Evolutionary conservation across 2,797 vertebrate genomes (phyloP).

Genomic region (Gymnothorax javanicus): DNA sequence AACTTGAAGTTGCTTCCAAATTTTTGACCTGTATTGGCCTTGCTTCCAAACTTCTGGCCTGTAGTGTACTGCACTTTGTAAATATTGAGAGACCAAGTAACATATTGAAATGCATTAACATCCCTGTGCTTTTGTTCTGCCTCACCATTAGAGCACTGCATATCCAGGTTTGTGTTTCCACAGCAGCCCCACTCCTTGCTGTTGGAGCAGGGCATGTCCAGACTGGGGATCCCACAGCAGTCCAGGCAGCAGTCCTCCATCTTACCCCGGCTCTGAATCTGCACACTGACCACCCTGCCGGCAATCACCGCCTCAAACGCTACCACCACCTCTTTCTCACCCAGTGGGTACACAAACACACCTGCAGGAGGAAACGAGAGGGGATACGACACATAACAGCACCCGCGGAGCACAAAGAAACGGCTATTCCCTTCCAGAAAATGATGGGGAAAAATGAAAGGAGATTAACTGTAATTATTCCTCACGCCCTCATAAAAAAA

Average conservation of each 20-base stretch:
- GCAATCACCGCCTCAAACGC: constrained; percentile 84
- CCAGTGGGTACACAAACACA: constrained; percentile 92
- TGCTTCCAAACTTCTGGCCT: too few species aligned
- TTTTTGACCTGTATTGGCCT: too few species aligned
- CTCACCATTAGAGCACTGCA: constrained; percentile 68
- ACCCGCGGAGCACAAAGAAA: neutral
- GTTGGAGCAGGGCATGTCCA: constrained; percentile 68
- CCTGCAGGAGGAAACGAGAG: constrained; percentile 63
- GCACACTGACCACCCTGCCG: constrained; percentile 80
- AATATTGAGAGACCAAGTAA: too few species aligned
- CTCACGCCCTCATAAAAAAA: neutral
- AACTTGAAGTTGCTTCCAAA: too few species aligned
- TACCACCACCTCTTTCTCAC: constrained; percentile 89
- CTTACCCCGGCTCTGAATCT: constrained; percentile 82
- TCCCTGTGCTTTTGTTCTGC: too few species aligned
- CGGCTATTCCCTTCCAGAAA: neutral
- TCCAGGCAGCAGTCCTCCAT: constrained; percentile 82
- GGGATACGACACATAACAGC: neutral
- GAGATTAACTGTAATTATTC: too few species aligned
- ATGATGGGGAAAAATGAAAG: neutral
- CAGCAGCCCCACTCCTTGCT: constrained; percentile 77
- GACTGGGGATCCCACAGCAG: constrained; percentile 67
- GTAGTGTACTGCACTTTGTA: too few species aligned
- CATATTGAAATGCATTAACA: too few species aligned
- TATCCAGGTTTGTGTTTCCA: constrained; percentile 67